Base-by-base conservation (phyloP, 2,113 vertebrate species). In the Laticauda colubrina region DNA sequence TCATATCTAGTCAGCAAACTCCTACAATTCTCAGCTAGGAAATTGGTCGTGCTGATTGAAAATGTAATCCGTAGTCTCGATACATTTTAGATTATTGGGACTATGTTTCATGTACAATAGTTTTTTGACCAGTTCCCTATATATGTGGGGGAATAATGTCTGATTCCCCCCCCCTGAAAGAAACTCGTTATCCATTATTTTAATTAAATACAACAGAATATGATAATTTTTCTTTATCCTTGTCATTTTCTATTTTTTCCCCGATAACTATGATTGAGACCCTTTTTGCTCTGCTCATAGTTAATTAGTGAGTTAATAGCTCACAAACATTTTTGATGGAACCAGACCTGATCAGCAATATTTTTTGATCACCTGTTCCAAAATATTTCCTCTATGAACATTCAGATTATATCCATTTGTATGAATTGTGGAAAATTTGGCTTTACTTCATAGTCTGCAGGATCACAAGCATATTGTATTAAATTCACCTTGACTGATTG, bases 291-390 rank as follows among this genome's bases (percentile, higher is more conserved):
- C 56, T 94, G 87, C 94, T 96, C 96, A 94, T 96, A 95, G 95
- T 93, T 96, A 93, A 89, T 94, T 92, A 57, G 93, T 98, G 97
- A 98, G 95, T 98, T 97, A 98, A 96, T 92, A 97, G 96, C 95
- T 97, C 98, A 96, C 97, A 97, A 92, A 94, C 10, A 91, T 94
- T 92, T 91, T 59, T 55, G 93, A 20, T 0, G 92, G 97, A 97
- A 96, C 93, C 97, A 95, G 97, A 96, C 95, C 5, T 91, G 95
- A 96, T 96, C 95, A 88, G 57, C 95, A 89, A 94, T 95, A 96
- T 96, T 94, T 21, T 0, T 15, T 92, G 93, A 96, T 97, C 98
- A 98, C 97, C 97, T 98, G 98, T 97, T 97, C 93, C 92, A 69
- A 69, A 69, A 69, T 69, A 69, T 69, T 69, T 34, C 29, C 29